Evolutionary conservation across 2,888 invertebrate species (phyloP).

Genomic region (Tyria jacobaeae): DNA sequence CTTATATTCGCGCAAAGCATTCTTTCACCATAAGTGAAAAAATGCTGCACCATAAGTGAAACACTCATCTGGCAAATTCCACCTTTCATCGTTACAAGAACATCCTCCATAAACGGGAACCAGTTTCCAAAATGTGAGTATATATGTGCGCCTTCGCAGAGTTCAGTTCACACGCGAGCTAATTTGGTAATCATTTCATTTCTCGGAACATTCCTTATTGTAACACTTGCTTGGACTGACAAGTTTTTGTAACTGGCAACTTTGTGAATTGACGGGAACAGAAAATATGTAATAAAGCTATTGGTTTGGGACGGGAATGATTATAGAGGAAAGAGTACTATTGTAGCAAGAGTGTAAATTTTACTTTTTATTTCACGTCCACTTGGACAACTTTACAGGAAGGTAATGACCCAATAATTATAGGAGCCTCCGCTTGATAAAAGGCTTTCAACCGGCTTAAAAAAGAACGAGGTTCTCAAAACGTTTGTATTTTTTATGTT

Average conservation of each 20-base stretch:
- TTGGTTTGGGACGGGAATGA: too few relatives aligned
- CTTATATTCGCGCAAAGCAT: too few relatives aligned
- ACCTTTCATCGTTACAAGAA: not conserved
- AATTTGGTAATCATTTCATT: conserved; percentile 31
- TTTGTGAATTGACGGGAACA: not conserved
- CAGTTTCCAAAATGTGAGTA: conserved; percentile 5
- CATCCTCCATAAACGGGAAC: conserved; percentile 6
- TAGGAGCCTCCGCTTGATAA: too few relatives aligned
- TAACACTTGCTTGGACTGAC: not conserved
- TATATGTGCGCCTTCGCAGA: not conserved
- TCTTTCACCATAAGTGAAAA: not conserved
- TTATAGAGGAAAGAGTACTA: too few relatives aligned
- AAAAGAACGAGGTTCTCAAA: too few relatives aligned
- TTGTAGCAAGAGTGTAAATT: too few relatives aligned
- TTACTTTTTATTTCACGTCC: too few relatives aligned
- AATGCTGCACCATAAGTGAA: too few relatives aligned
- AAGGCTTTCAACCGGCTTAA: too few relatives aligned
- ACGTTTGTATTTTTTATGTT: too few relatives aligned
- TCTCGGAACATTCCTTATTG: conserved; percentile 25
- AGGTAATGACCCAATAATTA: too few relatives aligned
- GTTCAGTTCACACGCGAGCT: conserved; percentile 26
- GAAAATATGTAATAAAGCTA: not conserved
- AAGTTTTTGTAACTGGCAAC: conserved; percentile 1
- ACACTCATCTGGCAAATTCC: not conserved
- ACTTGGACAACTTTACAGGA: too few relatives aligned